phyloP scores from a whole-genome alignment of 2,888 invertebrate species.

The Nymphalis urticae region DNA sequence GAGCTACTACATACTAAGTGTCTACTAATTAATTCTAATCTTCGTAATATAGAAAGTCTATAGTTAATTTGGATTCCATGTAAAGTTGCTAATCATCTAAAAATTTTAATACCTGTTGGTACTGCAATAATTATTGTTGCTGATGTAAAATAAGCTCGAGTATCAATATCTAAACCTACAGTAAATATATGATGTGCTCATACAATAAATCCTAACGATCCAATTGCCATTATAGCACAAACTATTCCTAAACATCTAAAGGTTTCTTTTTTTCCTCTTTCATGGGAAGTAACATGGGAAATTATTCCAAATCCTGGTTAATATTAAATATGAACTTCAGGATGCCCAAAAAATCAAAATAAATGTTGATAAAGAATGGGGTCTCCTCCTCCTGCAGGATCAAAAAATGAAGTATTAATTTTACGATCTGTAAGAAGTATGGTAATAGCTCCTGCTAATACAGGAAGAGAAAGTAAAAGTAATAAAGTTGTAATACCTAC shows the following conservation, averaged over 20 bases:
- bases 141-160: no score
- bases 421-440: no score
- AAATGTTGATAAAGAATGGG: no score
- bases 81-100: conserved; percentile 86
- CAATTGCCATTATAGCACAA: conserved; percentile 93
- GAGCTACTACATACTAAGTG: conserved; percentile 92
- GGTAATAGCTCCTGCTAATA: conserved; percentile 69
- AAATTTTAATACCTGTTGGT: conserved; percentile 92
- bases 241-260: conserved; percentile 89
- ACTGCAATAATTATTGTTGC: no score
- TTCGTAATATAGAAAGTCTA: no score
- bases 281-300: conserved; percentile 88
- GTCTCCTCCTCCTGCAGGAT: no score
- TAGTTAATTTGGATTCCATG: conserved; percentile 19
- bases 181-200: conserved; percentile 94
- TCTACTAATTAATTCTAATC: no score
- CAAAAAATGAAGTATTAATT: no score
- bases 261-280: conserved; percentile 88
- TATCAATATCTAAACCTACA: conserved; percentile 88
- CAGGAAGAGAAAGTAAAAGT: no score
- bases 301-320: conserved; percentile 91
- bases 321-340: conserved; percentile 94
- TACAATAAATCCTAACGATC: conserved; percentile 90
- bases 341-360: conserved; percentile 94
- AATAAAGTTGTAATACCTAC: no score